Percentiles rank a stretch among this genome's conserved stretches.
phyloP scores from a whole-genome alignment of 2,888 invertebrate species.

The Aleiodes leptofemur region DNA sequence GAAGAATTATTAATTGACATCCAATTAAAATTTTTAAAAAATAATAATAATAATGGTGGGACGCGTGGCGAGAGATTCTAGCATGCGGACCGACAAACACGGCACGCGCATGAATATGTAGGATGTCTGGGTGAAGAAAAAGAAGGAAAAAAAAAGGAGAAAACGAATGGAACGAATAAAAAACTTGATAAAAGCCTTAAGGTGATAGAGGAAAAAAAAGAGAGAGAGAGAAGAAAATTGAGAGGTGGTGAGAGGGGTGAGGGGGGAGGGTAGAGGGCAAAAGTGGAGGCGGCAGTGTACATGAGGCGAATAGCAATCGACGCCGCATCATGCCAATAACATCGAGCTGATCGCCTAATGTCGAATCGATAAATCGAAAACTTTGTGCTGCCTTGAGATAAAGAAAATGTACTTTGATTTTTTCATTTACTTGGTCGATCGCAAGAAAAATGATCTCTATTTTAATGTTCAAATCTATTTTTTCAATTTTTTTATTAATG shows the following conservation, averaged over 20 bases:
- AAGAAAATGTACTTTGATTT: background rate
- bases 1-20: slow-evolving; percentile 17
- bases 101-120: slow-evolving; percentile 72
- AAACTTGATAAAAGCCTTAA: slow-evolving; percentile 6
- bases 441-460: no score
- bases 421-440: no score
- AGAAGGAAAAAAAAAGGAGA: slow-evolving; percentile 47
- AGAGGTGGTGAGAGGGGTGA: slow-evolving; percentile 27
- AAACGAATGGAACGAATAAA: slow-evolving; percentile 43
- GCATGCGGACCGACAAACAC: slow-evolving; percentile 53
- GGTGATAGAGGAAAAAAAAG: slow-evolving; percentile 34
- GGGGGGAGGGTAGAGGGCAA: slow-evolving; percentile 33
- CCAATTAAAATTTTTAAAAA: slow-evolving; percentile 38
- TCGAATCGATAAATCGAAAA: slow-evolving; percentile 56
- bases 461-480: no score
- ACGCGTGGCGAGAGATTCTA: slow-evolving; percentile 42
- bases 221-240: slow-evolving; percentile 21
- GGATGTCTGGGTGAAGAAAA: slow-evolving; percentile 66
- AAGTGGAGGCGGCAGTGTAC: slow-evolving; percentile 58
- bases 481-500: no score
- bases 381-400: slow-evolving; percentile 40
- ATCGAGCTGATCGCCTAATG: slow-evolving; percentile 68
- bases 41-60: slow-evolving; percentile 37
- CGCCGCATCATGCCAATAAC: slow-evolving; percentile 71
- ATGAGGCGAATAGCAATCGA: slow-evolving; percentile 69